Percentiles rank a stretch among this genome's conserved stretches.
Evolutionary conservation across 2,888 invertebrate genomes (phyloP).

Genomic region (Lithophane leautieri): DNA sequence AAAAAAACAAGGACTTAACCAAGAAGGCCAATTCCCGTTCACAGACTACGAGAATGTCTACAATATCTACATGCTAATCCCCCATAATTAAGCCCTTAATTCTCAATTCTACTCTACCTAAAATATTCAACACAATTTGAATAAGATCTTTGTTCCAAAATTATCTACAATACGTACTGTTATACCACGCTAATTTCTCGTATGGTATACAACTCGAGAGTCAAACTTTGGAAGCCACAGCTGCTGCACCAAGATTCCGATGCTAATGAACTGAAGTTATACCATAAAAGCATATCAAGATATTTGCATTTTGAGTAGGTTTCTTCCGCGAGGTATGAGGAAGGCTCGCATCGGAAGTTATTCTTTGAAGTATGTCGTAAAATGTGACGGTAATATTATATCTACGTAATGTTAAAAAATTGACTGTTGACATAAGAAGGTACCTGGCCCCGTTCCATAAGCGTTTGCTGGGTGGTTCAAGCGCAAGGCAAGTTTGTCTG

Average conservation of each 20-base stretch:
- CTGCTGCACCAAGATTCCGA: conserved; percentile 65
- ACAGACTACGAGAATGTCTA: not conserved
- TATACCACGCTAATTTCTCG: conserved; percentile 57
- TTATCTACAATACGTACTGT: conserved; percentile 42
- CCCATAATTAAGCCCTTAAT: not conserved
- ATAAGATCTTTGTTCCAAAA: conserved; percentile 43
- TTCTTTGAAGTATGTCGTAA: conserved; percentile 30
- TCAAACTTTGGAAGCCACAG: conserved; percentile 64
- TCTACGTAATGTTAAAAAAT: conserved; percentile 10
- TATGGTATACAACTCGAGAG: conserved; percentile 46
- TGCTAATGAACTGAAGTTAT: conserved; percentile 70
- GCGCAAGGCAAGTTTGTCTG: not conserved
- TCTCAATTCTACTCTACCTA: conserved; percentile 2
- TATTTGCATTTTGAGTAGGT: conserved; percentile 65
- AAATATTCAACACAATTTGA: conserved; percentile 45
- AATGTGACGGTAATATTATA: conserved; percentile 27
- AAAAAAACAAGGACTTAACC: not conserved
- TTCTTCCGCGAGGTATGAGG: conserved; percentile 36
- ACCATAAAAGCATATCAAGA: conserved; percentile 65
- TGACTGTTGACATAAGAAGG: not conserved
- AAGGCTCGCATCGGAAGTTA: conserved; percentile 28
- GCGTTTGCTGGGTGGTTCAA: not conserved
- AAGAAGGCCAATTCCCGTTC: not conserved
- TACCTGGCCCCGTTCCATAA: not conserved
- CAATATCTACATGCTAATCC: conserved; percentile 4